A percentile compares a stretch with the other conserved stretches of the same genome.
Evolutionary conservation across 1,140 invertebrate genomes (phyloP).

Genomic region (Sminthurides bifidus): DNA sequence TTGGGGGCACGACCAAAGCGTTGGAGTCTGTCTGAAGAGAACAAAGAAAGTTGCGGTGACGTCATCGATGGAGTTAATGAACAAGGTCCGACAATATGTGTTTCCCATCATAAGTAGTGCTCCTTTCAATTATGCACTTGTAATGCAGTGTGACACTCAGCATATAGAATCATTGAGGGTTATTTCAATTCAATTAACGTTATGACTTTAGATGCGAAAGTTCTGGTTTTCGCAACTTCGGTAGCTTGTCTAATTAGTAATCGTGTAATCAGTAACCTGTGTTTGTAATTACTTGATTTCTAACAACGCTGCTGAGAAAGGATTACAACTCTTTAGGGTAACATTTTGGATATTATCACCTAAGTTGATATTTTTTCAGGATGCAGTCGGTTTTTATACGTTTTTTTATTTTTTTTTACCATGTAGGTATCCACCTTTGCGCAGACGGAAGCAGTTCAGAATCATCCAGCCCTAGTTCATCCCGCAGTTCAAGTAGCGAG

Average conservation of each 20-base stretch:
- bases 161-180: neutral
- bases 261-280: neutral
- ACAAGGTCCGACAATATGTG: conserved; percentile 26
- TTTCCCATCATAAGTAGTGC: conserved; percentile 16
- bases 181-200: neutral
- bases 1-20: conserved; percentile 15
- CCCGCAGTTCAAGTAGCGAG: conserved; percentile 20
- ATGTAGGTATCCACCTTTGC: no score
- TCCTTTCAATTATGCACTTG: neutral
- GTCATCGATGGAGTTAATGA: neutral
- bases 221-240: neutral
- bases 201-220: neutral
- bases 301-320: no score
- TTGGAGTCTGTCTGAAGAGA: conserved; percentile 23
- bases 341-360: no score
- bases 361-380: no score
- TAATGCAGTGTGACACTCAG: neutral
- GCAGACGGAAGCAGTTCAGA: conserved; percentile 1
- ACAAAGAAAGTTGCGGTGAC: neutral
- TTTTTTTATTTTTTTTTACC: no score
- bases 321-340: neutral
- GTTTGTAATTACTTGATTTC: neutral
- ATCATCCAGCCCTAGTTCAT: conserved; percentile 7
- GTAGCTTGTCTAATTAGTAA: neutral
- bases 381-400: no score